These are phyloP conservation scores for Regulus satrapa DNA, from an alignment of 2,113 vertebrate species.

Conservation along the genomic window DNA sequence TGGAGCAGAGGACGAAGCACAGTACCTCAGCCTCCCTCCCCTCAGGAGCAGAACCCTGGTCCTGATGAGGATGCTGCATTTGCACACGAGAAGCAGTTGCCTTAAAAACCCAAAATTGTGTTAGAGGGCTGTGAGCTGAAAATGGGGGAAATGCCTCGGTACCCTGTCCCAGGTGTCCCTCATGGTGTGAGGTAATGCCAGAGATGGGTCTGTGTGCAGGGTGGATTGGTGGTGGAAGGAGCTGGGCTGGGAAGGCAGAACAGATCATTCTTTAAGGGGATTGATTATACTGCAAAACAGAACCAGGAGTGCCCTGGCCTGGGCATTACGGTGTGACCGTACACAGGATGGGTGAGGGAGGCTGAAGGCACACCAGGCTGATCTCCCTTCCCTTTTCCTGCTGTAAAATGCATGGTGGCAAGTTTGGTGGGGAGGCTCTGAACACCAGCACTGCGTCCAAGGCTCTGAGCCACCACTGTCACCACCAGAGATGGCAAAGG, in stretches of 20 bases:
- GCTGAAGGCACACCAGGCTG: background rate
- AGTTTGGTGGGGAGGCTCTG: background rate
- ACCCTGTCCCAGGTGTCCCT: too few species aligned
- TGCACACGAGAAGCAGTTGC: background rate
- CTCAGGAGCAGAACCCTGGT: background rate
- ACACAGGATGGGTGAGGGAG: background rate
- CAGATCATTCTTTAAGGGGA: background rate
- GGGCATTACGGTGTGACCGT: background rate
- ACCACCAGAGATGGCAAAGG: background rate
- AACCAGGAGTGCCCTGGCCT: background rate
- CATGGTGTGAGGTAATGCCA: accelerated
- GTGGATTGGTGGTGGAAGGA: background rate
- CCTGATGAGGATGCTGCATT: background rate
- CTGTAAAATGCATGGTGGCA: accelerated
- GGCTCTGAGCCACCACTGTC: background rate
- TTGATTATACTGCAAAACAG: background rate
- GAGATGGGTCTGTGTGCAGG: background rate
- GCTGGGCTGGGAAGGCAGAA: background rate
- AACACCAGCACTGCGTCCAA: accelerated
- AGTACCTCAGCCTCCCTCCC: background rate
- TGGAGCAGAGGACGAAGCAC: background rate
- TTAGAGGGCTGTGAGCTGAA: background rate
- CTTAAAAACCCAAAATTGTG: background rate
- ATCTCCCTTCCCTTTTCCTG: background rate
- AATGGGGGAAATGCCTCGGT: background rate